Percentiles rank a stretch among this genome's conserved stretches.
Conservation (phyloP, 2,888 invertebrate species). For the Cactoblastis cactorum region DNA sequence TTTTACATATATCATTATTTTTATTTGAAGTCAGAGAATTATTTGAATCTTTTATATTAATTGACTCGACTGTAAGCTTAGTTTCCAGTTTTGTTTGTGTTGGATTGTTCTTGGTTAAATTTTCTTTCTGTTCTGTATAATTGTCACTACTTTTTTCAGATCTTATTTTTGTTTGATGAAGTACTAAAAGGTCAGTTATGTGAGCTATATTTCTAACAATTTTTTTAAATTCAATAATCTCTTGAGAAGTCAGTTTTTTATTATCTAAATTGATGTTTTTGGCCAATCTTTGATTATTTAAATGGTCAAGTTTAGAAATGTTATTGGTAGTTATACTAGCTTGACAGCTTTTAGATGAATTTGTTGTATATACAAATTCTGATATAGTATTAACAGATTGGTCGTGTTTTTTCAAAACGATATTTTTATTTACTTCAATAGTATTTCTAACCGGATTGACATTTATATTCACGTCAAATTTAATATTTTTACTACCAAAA, state of each 20-base stretch:
- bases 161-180: constrained; percentile 30
- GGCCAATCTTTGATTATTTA: constrained; percentile 8
- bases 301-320: constrained; percentile 31
- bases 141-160: not conserved
- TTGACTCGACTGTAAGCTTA: not conserved
- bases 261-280: constrained; percentile 9
- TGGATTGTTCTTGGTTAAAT: not conserved
- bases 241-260: constrained; percentile 40
- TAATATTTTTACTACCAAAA: constrained; percentile 39
- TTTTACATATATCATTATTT: not conserved
- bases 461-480: constrained; percentile 52
- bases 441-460: constrained; percentile 33
- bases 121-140: not conserved
- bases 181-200: constrained; percentile 44
- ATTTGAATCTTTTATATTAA: not conserved
- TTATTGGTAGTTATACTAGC: constrained; percentile 51
- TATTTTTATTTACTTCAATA: constrained; percentile 16
- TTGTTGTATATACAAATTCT: not conserved
- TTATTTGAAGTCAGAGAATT: not conserved
- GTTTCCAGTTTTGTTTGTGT: not conserved
- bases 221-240: constrained; percentile 47
- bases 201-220: constrained; percentile 46
- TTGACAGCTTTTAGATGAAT: constrained; percentile 19
- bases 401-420: constrained; percentile 5
- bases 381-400: not conserved